phyloP scores from a whole-genome alignment of 2,113 vertebrate species.

The Protomyctophum bolini region DNA sequence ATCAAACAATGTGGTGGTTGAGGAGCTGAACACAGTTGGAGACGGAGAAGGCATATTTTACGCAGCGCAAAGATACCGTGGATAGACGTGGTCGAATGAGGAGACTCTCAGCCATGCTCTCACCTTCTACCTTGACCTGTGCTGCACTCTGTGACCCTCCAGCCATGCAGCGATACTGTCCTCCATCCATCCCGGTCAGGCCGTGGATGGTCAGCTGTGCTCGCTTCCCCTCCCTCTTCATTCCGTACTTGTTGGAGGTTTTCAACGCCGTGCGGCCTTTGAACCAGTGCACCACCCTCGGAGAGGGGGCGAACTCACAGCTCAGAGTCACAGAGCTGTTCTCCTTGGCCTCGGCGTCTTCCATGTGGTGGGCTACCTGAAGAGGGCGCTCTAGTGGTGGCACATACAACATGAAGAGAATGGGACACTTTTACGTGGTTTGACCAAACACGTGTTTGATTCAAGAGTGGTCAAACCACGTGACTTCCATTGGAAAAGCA shows the following conservation, averaged over 20 bases:
- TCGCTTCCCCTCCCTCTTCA: constrained; percentile 81
- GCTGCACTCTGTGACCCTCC: constrained; percentile 84
- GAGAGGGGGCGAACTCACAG: constrained; percentile 90
- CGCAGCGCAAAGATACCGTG: too few species aligned
- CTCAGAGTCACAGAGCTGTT: constrained; percentile 84
- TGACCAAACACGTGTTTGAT: too few species aligned
- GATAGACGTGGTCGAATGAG: too few species aligned
- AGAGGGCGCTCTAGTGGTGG: constrained; percentile 84
- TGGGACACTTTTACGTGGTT: too few species aligned
- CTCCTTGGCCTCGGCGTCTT: constrained; percentile 84
- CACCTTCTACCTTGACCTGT: constrained; percentile 86
- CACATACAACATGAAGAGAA: not conserved
- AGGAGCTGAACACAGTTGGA: too few species aligned
- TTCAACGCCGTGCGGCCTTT: constrained; percentile 82
- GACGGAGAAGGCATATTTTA: too few species aligned
- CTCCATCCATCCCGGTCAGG: constrained; percentile 80
- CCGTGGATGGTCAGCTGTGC: constrained; percentile 86
- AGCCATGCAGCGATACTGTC: constrained; percentile 87
- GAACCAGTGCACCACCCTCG: constrained; percentile 90
- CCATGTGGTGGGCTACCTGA: constrained; percentile 82
- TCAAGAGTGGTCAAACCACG: too few species aligned
- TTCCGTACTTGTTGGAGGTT: constrained; percentile 83
- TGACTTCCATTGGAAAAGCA: too few species aligned
- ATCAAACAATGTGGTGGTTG: too few species aligned
- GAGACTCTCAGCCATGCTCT: not conserved